Evolutionary conservation across 2,797 vertebrate species (phyloP), one percentile per base, ranked within the genome.

Genomic region (Hozukius guyotensis): DNA sequence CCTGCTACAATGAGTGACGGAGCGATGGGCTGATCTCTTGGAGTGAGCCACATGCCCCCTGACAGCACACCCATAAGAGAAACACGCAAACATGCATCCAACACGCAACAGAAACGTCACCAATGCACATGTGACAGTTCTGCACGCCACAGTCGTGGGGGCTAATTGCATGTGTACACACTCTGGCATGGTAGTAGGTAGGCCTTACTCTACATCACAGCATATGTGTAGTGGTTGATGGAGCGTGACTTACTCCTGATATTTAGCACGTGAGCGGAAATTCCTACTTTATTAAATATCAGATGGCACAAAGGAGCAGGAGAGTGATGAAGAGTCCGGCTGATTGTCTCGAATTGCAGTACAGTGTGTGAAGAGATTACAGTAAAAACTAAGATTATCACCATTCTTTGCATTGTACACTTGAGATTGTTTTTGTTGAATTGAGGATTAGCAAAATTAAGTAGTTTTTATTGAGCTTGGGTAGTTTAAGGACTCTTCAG

Each of bases 31-130:
- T 92, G 88, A 92, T 92, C 91, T 93, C 88, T 89, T 77, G 71
- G 88, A 92, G 88, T 86, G 89, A 90, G 86, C 84, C 88, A 82
- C 92, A 91, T 88, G 88, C 85, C 88, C 85, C 77, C 89, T 81
- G 91, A 92, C 91, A 89, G 88, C 87, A 87, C 78, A 75, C 69
- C 88, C 84, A 81, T 67, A 89, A 78, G 80, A 92, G 87, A 78
- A 91, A 90, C 92, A 93, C 76, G 85, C 90, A 92, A 93, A 91
- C 92, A 92, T 85, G 89, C 74, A 64, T 90, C 55, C 66, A 59
- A 92, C 92, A 91, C 87, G 88, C 92, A 88, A 88, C 72, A 7
- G 72, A 79, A 72, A 71, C 85, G 38, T 90, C 88, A 83, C 53
- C 78, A 16, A 24, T 61, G 88, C 77, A 70, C 89, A 88, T 85